Evolutionary conservation across 2,797 vertebrate genomes (phyloP), one percentile per base, ranked within the genome.

Genomic region (Knipowitschia caucasica): DNA sequence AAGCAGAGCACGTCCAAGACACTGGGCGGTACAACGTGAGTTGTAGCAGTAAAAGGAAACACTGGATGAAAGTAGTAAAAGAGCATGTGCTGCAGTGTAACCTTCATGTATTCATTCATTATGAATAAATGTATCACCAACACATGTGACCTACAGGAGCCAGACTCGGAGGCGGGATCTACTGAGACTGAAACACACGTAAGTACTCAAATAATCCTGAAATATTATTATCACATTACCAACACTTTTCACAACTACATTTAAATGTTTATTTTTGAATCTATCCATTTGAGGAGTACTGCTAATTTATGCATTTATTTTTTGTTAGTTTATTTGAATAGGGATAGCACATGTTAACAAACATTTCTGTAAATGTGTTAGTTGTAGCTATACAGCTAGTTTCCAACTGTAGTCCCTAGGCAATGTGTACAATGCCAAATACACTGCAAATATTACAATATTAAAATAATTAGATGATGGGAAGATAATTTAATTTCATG

Each of bases 11-110:
- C 73, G 56, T 25, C 49, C 54, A 42, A 61, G 56, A 21, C 39
- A 54, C 38, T 60, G 67, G 50, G 60, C 27, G 45, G 62, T 56
- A 63, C 64, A 72, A 70, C 3, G 80, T 82, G 72, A 82, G 75
- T 80, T 53, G 10, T 12, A 38, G 66, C 59, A 38, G 53, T 26
- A 43, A 54, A 40, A 50, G 14, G 31, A 53, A 62, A 25, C 23
- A 20, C 17, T 44, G n/a, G 15, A 47, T 23, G 23, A 14, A 23
- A 2, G 18, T 49, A 20, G 18, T 49, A 5, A 4, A 14, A 12
- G 17, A 47, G 12, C 10, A 49, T 20, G 14, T 4, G 10, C 12
- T n/a, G 17, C 12, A 14, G 20, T 18, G 10, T 21, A 20, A 6
- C 29, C 27, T 47, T 5, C 15, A 38, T 38, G 35, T 38, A 10